These are phyloP conservation scores for Lacerta bilineata DNA, from an alignment of 2,797 vertebrate species.

Conservation along the genomic window DNA sequence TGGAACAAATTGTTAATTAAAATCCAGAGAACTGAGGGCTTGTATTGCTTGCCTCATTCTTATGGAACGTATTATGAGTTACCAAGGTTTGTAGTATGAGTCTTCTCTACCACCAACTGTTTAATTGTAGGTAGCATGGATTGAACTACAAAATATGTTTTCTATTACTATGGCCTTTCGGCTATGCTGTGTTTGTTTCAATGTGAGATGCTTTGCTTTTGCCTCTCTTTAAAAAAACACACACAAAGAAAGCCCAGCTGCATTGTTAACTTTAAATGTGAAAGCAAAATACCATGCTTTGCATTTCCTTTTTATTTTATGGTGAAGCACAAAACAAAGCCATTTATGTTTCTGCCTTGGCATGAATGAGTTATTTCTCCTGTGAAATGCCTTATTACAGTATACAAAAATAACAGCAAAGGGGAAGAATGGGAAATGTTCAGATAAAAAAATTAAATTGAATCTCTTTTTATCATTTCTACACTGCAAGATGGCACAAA, in stretches of 20 bases:
- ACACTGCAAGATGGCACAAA: not conserved
- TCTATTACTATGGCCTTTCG: not conserved
- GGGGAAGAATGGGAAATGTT: constrained; percentile 3
- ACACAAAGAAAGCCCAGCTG: not conserved
- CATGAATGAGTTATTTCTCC: constrained; percentile 6
- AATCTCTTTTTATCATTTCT: constrained; percentile 25
- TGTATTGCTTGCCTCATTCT: not conserved
- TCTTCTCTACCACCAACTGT: not conserved
- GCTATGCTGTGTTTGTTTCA: not conserved
- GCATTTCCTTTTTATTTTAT: constrained; percentile 23
- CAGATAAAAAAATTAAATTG: constrained; percentile 13
- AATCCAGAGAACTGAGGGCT: not conserved
- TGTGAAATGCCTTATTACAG: constrained; percentile 17
- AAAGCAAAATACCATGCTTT: constrained; percentile 10
- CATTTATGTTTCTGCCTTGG: constrained; percentile 6
- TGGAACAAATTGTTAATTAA: constrained; percentile 3
- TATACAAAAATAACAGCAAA: constrained; percentile 22
- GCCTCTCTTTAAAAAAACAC: not conserved
- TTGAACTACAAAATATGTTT: not conserved
- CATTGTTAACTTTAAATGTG: not conserved
- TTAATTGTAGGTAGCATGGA: not conserved
- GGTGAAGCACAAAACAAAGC: constrained; percentile 16
- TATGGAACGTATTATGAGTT: not conserved
- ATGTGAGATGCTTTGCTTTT: not conserved
- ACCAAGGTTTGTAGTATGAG: not conserved